Evolutionary conservation across 37 sponge, comb jelly and placozoan species (phyloP).

Genomic region (Halichondria panicea): DNA sequence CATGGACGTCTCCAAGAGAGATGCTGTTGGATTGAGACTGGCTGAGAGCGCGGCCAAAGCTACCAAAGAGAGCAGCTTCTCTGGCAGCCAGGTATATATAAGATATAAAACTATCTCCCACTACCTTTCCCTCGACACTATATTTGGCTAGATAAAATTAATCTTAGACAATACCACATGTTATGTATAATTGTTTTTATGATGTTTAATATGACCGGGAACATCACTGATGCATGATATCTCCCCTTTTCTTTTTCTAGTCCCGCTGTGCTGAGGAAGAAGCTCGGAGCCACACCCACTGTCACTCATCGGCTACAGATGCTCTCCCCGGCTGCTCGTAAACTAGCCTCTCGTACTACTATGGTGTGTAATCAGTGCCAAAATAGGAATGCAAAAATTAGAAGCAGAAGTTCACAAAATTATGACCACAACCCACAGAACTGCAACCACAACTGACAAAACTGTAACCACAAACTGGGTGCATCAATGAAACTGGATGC

Average conservation of each 20-base stretch:
- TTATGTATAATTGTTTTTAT: neutral
- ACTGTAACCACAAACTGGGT: no score
- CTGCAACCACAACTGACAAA: no score
- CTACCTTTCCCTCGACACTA: no score
- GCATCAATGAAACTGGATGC: no score
- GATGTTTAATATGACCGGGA: neutral
- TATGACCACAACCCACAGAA: no score
- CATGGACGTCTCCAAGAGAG: slow-evolving; percentile 68
- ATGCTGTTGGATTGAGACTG: slow-evolving; percentile 67
- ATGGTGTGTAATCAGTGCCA: no score
- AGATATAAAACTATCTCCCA: no score
- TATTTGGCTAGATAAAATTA: no score
- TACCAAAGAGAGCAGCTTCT: slow-evolving; percentile 64
- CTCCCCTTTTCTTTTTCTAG: slow-evolving; percentile 10
- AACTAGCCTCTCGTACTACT: slow-evolving; percentile 49
- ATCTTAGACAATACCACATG: neutral
- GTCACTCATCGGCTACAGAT: slow-evolving; percentile 54
- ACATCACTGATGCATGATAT: no score
- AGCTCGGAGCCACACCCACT: slow-evolving; percentile 52
- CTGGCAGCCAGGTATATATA: slow-evolving; percentile 46
- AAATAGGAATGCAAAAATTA: no score
- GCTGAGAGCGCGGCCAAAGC: slow-evolving; percentile 69
- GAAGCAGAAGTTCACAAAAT: no score
- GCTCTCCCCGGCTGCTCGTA: slow-evolving; percentile 87
- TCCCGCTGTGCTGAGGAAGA: slow-evolving; percentile 32